Evolutionary conservation across 2,113 vertebrate species (phyloP), one percentile per base, ranked within the genome.

Genomic region (Rhizomys pruinosus): DNA sequence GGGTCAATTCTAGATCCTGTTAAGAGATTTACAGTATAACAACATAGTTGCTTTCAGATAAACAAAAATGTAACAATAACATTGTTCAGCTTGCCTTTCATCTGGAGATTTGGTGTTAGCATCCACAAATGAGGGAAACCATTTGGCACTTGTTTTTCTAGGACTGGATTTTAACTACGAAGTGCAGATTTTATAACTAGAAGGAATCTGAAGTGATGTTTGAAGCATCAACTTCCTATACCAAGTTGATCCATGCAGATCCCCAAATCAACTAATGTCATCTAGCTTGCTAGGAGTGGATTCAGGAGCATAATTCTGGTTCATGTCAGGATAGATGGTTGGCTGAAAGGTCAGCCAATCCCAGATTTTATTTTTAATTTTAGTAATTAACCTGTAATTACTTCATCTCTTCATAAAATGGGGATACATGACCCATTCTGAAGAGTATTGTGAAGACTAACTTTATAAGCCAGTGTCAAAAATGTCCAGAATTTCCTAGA

Each of bases 351-450:
- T 69, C 42, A 69, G 3, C 27, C 27, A 73, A 34, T 5, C 23
- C 8, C 3, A 32, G 37, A 63, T 89, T 6, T 87, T 32, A 76
- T 72, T 91, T 79, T 57, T 66, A 16, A 82, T 25, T 84, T 84
- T 91, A 55, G 78, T 44, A 68, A 57, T 52, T n/a, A 7, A 66
- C 52, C 42, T 84, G 73, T 15, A 71, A 84, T 89, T 57, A 32
- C 44, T 66, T 59, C 64, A 92, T 84, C 78, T 92, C 34, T 74
- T 95, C 34, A 61, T 47, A 63, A 94, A 37, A 23, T 76, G 32
- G 11, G 13, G 10, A 39, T 69, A 32, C 73, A 44, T 69, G n/a
- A 71, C 9, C 34, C 47, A 19, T 10, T 17, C 3, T 23, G 25
- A 0, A 59, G 29, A 42, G 5, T 1, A 25, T 13, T 17, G 1